These are phyloP conservation scores for Chelon labrosus DNA, from an alignment of 2,797 vertebrate species.

Conservation along the genomic window DNA sequence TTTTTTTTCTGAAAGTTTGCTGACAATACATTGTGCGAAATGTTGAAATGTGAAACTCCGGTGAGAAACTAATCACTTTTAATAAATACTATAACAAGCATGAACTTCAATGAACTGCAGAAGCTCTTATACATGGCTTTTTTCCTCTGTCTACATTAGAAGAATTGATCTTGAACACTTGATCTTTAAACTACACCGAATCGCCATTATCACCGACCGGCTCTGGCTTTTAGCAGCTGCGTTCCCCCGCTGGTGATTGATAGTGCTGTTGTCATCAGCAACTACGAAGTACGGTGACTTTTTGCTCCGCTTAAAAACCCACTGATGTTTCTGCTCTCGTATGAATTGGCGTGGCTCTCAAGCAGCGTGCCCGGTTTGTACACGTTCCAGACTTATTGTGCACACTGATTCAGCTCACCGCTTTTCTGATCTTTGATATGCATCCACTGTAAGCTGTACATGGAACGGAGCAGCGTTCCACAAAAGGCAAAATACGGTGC, in stretches of 20 bases:
- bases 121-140: neutral
- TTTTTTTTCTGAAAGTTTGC: too few relatives aligned
- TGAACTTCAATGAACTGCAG: neutral
- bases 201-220: neutral
- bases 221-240: neutral
- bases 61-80: too few relatives aligned
- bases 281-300: conserved; percentile 7
- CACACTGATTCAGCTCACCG: neutral
- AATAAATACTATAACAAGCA: neutral
- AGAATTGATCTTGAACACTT: neutral
- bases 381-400: neutral
- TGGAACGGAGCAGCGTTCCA: neutral
- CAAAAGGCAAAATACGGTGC: neutral
- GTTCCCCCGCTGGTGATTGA: too few relatives aligned
- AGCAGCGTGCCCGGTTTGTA: neutral
- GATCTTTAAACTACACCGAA: neutral
- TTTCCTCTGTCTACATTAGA: neutral
- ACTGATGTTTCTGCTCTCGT: neutral
- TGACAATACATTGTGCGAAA: neutral
- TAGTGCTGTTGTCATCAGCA: neutral
- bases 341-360: neutral
- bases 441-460: neutral
- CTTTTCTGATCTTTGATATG: neutral
- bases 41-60: neutral
- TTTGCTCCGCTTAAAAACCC: conserved; percentile 6